Evolutionary conservation across 64 coral and sea anemone genomes (phyloP), one percentile per base, ranked within the genome.

Genomic region (Cladopsammia gracilis): DNA sequence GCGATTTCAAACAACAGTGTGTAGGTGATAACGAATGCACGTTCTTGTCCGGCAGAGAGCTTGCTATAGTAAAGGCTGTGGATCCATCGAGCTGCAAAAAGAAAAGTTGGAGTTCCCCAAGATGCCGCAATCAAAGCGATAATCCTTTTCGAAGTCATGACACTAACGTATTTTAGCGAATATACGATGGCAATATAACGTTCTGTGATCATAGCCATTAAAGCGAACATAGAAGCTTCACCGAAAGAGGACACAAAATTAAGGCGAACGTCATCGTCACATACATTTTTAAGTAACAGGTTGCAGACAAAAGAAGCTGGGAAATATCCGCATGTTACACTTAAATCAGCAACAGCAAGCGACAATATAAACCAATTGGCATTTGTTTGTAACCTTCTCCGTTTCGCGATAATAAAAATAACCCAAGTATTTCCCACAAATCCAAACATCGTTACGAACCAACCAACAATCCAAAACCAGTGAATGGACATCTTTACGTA

Each of bases 391-490:
- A 81, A 45, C 44, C 58, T 10, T 46, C 25, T 81, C 14, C 57
- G 58, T 45, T 19, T 62, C 15, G 54, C 26, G 25, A 81, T 81
- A 13, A 81, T n/a, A 14, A 81, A 81, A 44, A 81, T 81, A 58
- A 81, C 57, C 57, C 78, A 81, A 18, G 22, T 7, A 16, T 81
- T 81, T 81, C 78, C 78, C 0, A 81, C 12, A 16, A 81, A 7
- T 46, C 78, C 56, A 19, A 81, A 58, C 44, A 62, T 7, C 9
- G 56, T 62, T 2, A 81, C 13, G 11, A 81, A 58, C 78, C 78
- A 81, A 8, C 78, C 58, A 45, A 81, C 25, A 16, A 81, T 42
- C 78, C 78, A 81, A 45, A 61, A 81, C 78, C 78, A 81, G 58
- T 81, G 24, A 44, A 81, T 25, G 6, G 56, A 34, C 78, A 62